phyloP scores from a whole-genome alignment of 2,888 invertebrate species.

The Tanytarsus gracilentus region DNA sequence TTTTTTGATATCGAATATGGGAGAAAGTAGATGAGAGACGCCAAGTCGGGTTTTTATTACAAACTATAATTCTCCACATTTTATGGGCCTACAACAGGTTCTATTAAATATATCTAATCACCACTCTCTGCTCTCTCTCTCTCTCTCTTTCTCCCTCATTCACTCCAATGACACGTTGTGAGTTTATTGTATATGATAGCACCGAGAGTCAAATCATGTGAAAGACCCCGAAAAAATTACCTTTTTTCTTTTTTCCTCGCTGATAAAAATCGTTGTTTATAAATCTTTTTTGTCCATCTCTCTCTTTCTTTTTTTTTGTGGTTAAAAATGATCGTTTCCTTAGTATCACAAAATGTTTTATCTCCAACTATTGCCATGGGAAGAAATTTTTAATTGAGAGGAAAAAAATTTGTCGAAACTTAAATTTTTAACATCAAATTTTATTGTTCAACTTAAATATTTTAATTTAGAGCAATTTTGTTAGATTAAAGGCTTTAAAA shows the following conservation, averaged over 20 bases:
- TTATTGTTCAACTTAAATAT: too few species aligned
- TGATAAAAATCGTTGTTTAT: slow-evolving; percentile 26
- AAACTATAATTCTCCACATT: slow-evolving; percentile 23
- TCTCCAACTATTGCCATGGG: too few species aligned
- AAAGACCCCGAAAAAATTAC: slow-evolving; percentile 5
- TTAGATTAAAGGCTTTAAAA: too few species aligned
- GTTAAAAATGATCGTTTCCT: neutral
- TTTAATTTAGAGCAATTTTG: too few species aligned
- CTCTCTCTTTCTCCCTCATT: too few species aligned
- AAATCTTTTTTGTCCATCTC: slow-evolving; percentile 8
- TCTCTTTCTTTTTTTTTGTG: neutral
- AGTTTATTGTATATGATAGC: too few species aligned
- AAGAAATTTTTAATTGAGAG: too few species aligned
- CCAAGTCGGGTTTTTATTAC: slow-evolving; percentile 25
- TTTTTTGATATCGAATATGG: too few species aligned
- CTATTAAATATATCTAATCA: slow-evolving; percentile 29
- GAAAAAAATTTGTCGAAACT: too few species aligned
- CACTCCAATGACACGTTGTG: too few species aligned
- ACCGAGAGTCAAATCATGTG: too few species aligned
- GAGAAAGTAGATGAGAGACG: slow-evolving; percentile 29
- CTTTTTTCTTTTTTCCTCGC: neutral
- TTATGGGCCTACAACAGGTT: slow-evolving; percentile 26
- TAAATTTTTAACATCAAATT: too few species aligned
- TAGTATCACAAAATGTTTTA: neutral
- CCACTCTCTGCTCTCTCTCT: neutral